phyloP scores from a whole-genome alignment of 2,888 invertebrate genomes.

The Drosophila mulleri region DNA sequence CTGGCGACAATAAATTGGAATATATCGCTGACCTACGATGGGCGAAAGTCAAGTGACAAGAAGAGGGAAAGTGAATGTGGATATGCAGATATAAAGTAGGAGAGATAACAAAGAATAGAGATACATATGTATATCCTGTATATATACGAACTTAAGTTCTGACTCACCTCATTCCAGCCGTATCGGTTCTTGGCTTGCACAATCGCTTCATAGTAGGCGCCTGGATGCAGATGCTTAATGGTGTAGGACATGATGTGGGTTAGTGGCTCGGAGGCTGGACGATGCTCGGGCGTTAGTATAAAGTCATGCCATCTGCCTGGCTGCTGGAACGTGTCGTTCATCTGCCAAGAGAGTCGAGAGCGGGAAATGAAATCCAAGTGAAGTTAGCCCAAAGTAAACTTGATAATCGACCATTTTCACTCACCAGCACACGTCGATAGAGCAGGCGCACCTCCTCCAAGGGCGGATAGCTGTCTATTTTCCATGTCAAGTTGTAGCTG shows the following conservation, averaged over 20 bases:
- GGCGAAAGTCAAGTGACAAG: neutral
- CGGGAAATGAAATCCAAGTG: constrained; percentile 2
- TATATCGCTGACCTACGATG: constrained; percentile 88
- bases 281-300: constrained; percentile 85
- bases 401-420: constrained; percentile 21
- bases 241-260: constrained; percentile 88
- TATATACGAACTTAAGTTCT: no score
- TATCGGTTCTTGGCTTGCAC: constrained; percentile 91
- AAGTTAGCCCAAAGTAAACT: constrained; percentile 16
- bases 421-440: constrained; percentile 89
- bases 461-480: constrained; percentile 90
- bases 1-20: constrained; percentile 88
- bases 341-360: constrained; percentile 84
- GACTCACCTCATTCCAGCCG: constrained; percentile 89
- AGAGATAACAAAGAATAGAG: no score
- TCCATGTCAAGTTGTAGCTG: constrained; percentile 89
- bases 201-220: constrained; percentile 90
- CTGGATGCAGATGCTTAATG: constrained; percentile 88
- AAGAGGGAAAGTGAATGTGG: neutral
- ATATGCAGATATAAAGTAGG: no score
- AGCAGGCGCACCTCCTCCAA: constrained; percentile 89
- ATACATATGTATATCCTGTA: no score
- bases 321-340: constrained; percentile 90
- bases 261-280: constrained; percentile 85
- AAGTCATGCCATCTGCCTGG: constrained; percentile 90